A percentile compares a stretch with the other conserved stretches of the same genome.
Evolutionary conservation across 2,888 invertebrate genomes (phyloP).

Genomic region (Pelosia muscerda): DNA sequence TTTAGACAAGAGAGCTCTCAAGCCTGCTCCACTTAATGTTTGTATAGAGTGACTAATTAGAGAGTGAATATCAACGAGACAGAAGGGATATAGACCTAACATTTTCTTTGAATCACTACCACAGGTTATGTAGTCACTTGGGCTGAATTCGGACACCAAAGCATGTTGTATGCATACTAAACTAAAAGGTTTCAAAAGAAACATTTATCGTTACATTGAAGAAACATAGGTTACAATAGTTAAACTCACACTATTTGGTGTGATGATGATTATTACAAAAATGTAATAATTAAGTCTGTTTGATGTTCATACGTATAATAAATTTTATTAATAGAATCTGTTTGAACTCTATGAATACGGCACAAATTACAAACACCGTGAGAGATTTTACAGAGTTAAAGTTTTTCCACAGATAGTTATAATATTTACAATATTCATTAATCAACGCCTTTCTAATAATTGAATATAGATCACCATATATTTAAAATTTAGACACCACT

Average conservation of each 20-base stretch:
- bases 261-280: background rate
- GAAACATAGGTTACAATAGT: background rate
- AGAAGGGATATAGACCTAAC: background rate
- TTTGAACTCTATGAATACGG: slow-evolving; percentile 4
- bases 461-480: background rate
- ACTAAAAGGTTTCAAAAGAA: too few species aligned
- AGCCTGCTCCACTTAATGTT: background rate
- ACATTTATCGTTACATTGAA: too few species aligned
- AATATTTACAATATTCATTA: background rate
- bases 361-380: slow-evolving; percentile 5
- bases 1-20: slow-evolving; percentile 5
- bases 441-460: background rate
- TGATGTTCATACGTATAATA: slow-evolving; percentile 5
- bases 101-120: too few species aligned
- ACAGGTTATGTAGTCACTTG: too few species aligned
- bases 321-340: slow-evolving; percentile 10
- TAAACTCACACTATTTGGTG: background rate
- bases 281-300: background rate
- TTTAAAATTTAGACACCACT: background rate
- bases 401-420: background rate
- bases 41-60: background rate
- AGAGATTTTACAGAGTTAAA: background rate
- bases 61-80: background rate
- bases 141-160: too few species aligned
- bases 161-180: too few species aligned